Evolutionary conservation across 2,888 invertebrate genomes (phyloP).

Genomic region (Thysanoteuthis rhombus): DNA sequence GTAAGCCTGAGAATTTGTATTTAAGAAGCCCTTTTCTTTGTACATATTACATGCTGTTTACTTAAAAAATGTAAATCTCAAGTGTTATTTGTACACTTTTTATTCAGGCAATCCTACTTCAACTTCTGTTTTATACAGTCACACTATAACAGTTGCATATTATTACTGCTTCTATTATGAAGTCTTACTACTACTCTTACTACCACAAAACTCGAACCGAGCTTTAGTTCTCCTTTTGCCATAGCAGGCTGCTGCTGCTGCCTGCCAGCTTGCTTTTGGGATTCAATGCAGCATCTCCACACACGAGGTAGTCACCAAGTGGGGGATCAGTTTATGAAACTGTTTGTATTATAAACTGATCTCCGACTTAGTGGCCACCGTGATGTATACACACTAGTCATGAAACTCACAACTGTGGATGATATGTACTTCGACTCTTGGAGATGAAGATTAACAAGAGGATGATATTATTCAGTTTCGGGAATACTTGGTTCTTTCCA

Average conservation of each 20-base stretch:
- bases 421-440: neutral
- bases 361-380: neutral
- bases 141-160: too few species aligned
- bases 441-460: neutral
- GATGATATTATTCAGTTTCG: neutral
- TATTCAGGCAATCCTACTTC: too few species aligned
- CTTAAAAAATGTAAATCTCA: too few species aligned
- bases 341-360: neutral
- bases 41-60: too few species aligned
- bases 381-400: neutral
- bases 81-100: too few species aligned
- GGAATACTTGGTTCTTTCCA: neutral
- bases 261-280: neutral
- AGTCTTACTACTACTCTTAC: too few species aligned
- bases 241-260: neutral
- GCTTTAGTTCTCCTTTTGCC: neutral
- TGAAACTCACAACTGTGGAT: constrained; percentile 1
- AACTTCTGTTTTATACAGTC: too few species aligned
- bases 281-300: neutral
- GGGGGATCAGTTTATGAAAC: neutral
- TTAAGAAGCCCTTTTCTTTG: too few species aligned
- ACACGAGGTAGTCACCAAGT: neutral
- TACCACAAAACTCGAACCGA: neutral
- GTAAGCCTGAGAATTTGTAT: too few species aligned
- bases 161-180: too few species aligned